These are phyloP conservation scores for Saccostrea cuccullata DNA, from an alignment of 1,140 invertebrate genomes.

Conservation along the genomic window DNA sequence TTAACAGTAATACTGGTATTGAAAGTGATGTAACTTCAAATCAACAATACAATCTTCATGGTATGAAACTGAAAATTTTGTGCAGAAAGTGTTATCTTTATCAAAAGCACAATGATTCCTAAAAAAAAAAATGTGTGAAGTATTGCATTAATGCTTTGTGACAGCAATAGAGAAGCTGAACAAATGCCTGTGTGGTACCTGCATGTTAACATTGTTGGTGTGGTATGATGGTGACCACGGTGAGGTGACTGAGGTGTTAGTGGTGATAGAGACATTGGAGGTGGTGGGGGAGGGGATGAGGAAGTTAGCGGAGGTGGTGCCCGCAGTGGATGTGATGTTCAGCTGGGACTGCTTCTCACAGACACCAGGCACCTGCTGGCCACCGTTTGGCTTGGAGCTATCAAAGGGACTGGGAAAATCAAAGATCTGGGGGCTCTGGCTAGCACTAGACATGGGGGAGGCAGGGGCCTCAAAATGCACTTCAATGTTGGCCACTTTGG, in stretches of 20 bases:
- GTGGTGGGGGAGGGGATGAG: conserved; percentile 57
- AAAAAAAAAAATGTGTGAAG: too few relatives aligned
- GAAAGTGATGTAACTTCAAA: too few relatives aligned
- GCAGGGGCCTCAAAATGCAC: conserved; percentile 75
- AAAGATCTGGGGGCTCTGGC: conserved; percentile 71
- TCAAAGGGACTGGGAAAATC: conserved; percentile 64
- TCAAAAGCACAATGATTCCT: too few relatives aligned
- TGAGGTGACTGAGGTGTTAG: conserved; percentile 41
- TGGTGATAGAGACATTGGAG: conserved; percentile 43
- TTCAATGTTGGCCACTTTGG: conserved; percentile 70
- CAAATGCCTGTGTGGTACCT: background rate
- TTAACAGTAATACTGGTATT: too few relatives aligned
- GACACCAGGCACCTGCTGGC: background rate
- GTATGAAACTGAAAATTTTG: too few relatives aligned
- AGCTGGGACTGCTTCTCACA: conserved; percentile 25
- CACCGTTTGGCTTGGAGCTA: conserved; percentile 16
- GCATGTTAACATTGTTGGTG: conserved; percentile 38
- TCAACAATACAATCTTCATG: too few relatives aligned
- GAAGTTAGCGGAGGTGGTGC: conserved; percentile 27
- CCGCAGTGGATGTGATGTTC: conserved; percentile 34
- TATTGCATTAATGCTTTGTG: too few relatives aligned
- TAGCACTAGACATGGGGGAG: conserved; percentile 73
- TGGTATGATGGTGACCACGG: conserved; percentile 44
- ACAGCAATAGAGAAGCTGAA: too few relatives aligned
- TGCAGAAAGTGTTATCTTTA: too few relatives aligned